Evolutionary conservation across 2,888 invertebrate genomes (phyloP).

Genomic region (Chymomyza procnemis): DNA sequence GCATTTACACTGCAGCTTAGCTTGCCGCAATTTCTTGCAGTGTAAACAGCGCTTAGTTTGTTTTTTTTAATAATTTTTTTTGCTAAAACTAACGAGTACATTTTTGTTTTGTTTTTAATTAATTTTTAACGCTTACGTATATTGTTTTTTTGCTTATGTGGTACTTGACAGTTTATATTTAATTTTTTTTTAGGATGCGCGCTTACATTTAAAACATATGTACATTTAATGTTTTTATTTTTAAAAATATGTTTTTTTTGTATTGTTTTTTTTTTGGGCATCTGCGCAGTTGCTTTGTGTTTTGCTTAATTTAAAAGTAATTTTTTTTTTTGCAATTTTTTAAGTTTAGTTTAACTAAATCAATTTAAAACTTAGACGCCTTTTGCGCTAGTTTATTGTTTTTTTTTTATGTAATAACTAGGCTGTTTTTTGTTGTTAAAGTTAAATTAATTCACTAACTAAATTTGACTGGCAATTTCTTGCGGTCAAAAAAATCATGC

Average conservation of each 20-base stretch:
- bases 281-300: conserved; percentile 11
- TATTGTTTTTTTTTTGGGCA: conserved; percentile 14
- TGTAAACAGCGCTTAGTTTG: not conserved
- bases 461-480: conserved; percentile 35
- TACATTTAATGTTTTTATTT: conserved; percentile 3
- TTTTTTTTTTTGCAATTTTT: conserved; percentile 4
- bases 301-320: conserved; percentile 34
- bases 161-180: not conserved
- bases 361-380: conserved; percentile 43
- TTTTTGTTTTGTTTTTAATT: conserved; percentile 18
- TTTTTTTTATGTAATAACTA: too few relatives aligned
- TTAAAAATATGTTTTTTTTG: conserved; percentile 7
- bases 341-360: conserved; percentile 66
- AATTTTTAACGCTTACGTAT: conserved; percentile 5
- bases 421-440: conserved; percentile 29
- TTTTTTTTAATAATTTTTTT: too few relatives aligned
- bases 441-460: conserved; percentile 44
- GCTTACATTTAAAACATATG: conserved; percentile 3
- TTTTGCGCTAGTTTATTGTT: conserved; percentile 2
- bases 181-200: not conserved
- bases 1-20: conserved; percentile 27
- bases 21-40: not conserved
- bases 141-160: not conserved
- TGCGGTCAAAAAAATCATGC: conserved; percentile 19
- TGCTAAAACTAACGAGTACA: not conserved